phyloP scores from a whole-genome alignment of 2,113 vertebrate species.

The Pampusana beccarii region DNA sequence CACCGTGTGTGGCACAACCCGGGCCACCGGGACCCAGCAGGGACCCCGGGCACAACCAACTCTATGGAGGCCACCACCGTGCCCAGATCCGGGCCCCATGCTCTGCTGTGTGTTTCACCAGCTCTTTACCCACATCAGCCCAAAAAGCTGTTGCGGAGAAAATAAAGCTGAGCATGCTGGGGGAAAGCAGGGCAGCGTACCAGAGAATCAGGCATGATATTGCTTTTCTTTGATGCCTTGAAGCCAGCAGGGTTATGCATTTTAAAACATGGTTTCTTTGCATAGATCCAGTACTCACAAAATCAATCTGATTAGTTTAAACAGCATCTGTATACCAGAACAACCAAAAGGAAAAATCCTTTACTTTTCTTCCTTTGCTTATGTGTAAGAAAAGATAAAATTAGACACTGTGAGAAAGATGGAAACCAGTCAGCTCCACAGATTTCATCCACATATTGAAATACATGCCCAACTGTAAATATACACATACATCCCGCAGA shows the following conservation, averaged over 20 bases:
- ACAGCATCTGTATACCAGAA: not conserved
- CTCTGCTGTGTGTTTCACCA: rapidly evolving
- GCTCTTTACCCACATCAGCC: not conserved
- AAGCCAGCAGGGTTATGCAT: not conserved
- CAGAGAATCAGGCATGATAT: not conserved
- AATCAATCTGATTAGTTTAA: not conserved
- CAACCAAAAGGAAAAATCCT: not conserved
- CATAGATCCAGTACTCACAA: not conserved
- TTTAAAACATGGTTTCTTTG: not conserved
- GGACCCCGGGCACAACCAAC: not conserved
- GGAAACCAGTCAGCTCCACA: not conserved
- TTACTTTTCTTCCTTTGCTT: not conserved
- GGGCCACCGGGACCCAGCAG: not conserved
- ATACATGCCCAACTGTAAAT: not conserved
- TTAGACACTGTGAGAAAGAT: not conserved
- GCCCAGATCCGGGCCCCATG: rapidly evolving
- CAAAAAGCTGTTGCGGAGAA: not conserved
- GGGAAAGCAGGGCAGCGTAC: not conserved
- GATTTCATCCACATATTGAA: not conserved
- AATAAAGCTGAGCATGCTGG: not conserved
- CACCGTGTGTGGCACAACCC: not conserved
- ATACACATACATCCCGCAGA: not conserved
- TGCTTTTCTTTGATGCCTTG: not conserved
- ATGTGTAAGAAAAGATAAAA: not conserved
- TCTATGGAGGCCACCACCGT: not conserved